Evolutionary conservation across 2,888 invertebrate genomes (phyloP).

Genomic region (Micropterix aruncella): DNA sequence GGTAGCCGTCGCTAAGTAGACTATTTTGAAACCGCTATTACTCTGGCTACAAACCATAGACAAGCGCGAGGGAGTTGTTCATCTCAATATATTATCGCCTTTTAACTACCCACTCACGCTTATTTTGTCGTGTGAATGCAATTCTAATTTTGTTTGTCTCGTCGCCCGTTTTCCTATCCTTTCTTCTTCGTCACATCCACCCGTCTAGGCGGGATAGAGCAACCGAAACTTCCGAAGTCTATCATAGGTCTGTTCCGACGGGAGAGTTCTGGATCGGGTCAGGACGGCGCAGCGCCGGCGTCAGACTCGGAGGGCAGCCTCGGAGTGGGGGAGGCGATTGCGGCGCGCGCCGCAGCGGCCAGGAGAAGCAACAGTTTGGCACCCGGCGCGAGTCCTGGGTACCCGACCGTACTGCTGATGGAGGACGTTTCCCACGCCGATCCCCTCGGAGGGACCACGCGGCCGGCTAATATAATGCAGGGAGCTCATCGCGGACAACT

Average conservation of each 20-base stretch:
- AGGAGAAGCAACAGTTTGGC: slow-evolving; percentile 34
- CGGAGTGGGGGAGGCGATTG: slow-evolving; percentile 29
- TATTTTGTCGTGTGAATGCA: slow-evolving; percentile 1
- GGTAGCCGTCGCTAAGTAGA: no score
- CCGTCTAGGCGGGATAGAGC: slow-evolving; percentile 66
- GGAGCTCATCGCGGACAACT: slow-evolving; percentile 50
- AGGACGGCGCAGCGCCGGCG: slow-evolving; percentile 33
- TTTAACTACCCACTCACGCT: slow-evolving; percentile 17
- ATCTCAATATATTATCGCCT: no score
- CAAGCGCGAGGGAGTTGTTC: no score
- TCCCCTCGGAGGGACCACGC: slow-evolving; percentile 46
- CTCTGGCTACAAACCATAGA: no score
- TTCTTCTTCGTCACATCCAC: slow-evolving; percentile 4
- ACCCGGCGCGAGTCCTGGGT: slow-evolving; percentile 13
- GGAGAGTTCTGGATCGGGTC: slow-evolving; percentile 64
- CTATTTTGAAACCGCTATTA: no score
- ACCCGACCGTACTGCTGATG: slow-evolving; percentile 40
- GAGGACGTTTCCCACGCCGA: slow-evolving; percentile 45
- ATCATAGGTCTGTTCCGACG: slow-evolving; percentile 81
- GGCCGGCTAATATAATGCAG: slow-evolving; percentile 43
- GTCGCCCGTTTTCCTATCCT: slow-evolving; percentile 18
- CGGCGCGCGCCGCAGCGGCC: slow-evolving; percentile 29
- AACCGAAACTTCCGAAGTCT: slow-evolving; percentile 72
- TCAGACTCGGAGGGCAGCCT: slow-evolving; percentile 43
- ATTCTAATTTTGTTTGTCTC: slow-evolving; percentile 20